These are phyloP conservation scores for Argya squamiceps DNA, from an alignment of 2,797 vertebrate genomes.

Conservation along the genomic window DNA sequence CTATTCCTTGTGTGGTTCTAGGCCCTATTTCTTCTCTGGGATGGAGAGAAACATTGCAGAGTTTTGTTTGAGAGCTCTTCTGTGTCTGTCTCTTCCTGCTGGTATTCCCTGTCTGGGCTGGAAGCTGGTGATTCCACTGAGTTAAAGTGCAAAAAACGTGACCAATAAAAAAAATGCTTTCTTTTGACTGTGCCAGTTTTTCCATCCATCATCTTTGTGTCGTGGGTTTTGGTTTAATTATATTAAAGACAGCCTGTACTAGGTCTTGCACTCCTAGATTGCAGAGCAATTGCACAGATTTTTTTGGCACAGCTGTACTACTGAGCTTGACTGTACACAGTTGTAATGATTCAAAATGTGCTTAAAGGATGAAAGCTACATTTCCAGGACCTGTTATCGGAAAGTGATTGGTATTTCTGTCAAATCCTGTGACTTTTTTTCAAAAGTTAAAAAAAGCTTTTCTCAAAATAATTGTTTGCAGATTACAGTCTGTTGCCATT, in stretches of 20 bases:
- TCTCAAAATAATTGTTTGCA: not conserved
- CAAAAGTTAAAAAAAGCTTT: not conserved
- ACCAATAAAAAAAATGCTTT: not conserved
- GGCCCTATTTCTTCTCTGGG: not conserved
- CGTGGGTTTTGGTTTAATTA: not conserved
- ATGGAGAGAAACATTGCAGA: not conserved
- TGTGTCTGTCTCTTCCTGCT: rapidly evolving
- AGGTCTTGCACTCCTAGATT: not conserved
- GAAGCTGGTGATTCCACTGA: not conserved
- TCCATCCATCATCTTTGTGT: not conserved
- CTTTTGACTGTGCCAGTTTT: not conserved
- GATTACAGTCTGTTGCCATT: not conserved
- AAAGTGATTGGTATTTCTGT: not conserved
- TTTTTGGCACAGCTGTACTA: not conserved
- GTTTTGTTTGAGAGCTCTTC: not conserved
- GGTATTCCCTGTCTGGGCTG: not conserved
- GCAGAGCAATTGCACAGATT: too few relatives aligned
- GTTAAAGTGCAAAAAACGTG: not conserved
- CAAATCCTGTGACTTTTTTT: not conserved
- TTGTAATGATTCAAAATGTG: not conserved
- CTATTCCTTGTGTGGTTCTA: not conserved
- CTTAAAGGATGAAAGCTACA: not conserved
- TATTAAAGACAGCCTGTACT: not conserved
- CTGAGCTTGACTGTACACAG: not conserved
- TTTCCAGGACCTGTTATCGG: not conserved